phyloP scores from a whole-genome alignment of 2,113 vertebrate species.

The Arvicanthis niloticus region DNA sequence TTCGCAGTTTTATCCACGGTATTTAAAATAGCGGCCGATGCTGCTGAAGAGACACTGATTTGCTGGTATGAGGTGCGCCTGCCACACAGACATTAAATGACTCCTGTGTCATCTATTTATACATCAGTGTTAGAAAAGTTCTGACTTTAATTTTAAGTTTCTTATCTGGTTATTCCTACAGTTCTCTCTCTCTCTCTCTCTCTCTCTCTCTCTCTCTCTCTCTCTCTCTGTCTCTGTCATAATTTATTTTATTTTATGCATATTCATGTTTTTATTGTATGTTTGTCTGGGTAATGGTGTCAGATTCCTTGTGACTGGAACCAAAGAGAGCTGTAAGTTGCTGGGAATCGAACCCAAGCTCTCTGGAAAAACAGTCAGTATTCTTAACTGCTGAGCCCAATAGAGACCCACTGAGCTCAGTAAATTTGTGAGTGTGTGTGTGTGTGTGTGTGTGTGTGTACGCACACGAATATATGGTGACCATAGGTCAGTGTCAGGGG shows the following conservation, averaged over 20 bases:
- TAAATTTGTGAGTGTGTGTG: neutral
- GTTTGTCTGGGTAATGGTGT: neutral
- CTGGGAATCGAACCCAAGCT: neutral
- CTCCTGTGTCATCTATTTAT: neutral
- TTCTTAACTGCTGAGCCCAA: neutral
- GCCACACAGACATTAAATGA: neutral
- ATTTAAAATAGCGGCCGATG: neutral
- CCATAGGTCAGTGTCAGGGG: neutral
- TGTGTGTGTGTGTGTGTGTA: neutral
- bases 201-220: neutral
- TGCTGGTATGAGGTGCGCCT: neutral
- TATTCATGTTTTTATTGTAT: neutral
- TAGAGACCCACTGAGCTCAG: neutral
- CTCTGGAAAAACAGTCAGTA: neutral
- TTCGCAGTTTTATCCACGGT: neutral
- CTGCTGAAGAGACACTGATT: neutral
- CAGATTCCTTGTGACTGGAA: neutral
- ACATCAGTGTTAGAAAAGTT: neutral
- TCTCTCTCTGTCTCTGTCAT: neutral
- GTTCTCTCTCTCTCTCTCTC: neutral
- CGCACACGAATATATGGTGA: neutral
- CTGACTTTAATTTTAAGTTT: neutral
- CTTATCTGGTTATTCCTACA: neutral
- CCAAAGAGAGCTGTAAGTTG: neutral
- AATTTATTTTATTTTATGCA: neutral